Base-by-base conservation (phyloP, 2,797 vertebrate species). In the Gastrophryne carolinensis region DNA sequence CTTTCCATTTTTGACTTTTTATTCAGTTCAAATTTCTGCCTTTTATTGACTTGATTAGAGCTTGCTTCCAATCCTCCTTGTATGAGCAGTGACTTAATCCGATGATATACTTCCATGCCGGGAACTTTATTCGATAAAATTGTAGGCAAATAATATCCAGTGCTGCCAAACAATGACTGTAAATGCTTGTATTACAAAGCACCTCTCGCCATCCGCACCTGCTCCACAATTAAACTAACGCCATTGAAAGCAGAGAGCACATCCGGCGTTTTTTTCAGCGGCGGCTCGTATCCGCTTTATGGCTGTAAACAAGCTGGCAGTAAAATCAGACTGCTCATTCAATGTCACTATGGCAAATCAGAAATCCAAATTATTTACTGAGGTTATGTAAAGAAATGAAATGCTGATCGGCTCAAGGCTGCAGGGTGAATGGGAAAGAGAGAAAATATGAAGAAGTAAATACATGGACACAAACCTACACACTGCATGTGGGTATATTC, bases 251-350 rank as follows among this genome's bases (percentile, higher is more conserved):
- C 65, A 63, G 64, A 71, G 50, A 54, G 24, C 29, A 69, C 50
- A 34, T 60, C 61, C 53, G 34, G 64, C 30, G 41, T 56, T 63
- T 62, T 53, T 56, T 76, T 52, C 58, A 49, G 35, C 56, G 23
- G 75, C 62, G 37, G 30, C 50, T 70, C 35, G 29, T 57, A 76
- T 35, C 15, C 21, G 13, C 49, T 73, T 77, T 77, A 77, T 58
- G 75, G 29, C 64, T 70, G 71, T 77, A 50, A 71, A 64, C 49
- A 70, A 57, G 37, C 75, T 75, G 73, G 73, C 57, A 69, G 56
- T 69, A 75, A 69, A 75, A 69, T 57, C 24, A 77, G 63, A 71
- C 37, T 54, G 50, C 66, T 77, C 60, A 56, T 64, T 77, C 75
- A 37, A 23, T 71, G 57, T 64, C 75, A 71, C 58, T 44, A 70